Evolutionary conservation across 1,140 invertebrate genomes (phyloP), one percentile per base, ranked within the genome.

Genomic region (Wasmannia auropunctata): DNA sequence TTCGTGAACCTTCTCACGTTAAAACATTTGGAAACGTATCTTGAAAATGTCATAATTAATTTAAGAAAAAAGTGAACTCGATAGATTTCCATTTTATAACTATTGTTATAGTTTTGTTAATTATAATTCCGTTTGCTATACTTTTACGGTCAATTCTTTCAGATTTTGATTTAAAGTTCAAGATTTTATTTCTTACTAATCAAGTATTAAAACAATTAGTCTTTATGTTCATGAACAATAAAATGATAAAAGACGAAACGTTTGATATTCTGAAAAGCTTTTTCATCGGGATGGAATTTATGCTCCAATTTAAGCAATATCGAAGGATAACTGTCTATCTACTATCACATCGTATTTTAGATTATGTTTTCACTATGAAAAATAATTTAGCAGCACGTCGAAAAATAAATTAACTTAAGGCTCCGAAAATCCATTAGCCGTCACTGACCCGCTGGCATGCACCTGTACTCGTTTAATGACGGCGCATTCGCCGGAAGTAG

Each of bases 381-480:
- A 51, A 14, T 67, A n/a, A 31, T n/a, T n/a, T n/a, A n/a, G n/a
- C 7, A 31, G 34, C 8, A n/a, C n/a, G 2, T 28, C 28, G 37
- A 58, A 58, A 72, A 72, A 81, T 81, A 72, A 8, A 74, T 60
- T n/a, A 58, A 49, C n/a, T 58, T 14, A 4, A n/a, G 77, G 65
- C 25, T 56, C 65, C 16, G 3, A 60, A 83, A 83, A 60, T 83
- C 8, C 51, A 46, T 74, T 83, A 83, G 58, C 67, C 67, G 28
- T n/a, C 40, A 83, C 67, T 83, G 67, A 49, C n/a, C 40, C 28
- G 22, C 25, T 14, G 54, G 69, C 74, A 28, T 74, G 31, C 62
- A 88, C 87, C 56, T 87, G 86, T 46, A 67, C 51, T 56, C 11
- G 14, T 37, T 63, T 83, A 60, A 70, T 63, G 43, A 43, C 28